Base-by-base conservation (phyloP, 2,113 vertebrate species). In the Aphyosemion australe region DNA sequence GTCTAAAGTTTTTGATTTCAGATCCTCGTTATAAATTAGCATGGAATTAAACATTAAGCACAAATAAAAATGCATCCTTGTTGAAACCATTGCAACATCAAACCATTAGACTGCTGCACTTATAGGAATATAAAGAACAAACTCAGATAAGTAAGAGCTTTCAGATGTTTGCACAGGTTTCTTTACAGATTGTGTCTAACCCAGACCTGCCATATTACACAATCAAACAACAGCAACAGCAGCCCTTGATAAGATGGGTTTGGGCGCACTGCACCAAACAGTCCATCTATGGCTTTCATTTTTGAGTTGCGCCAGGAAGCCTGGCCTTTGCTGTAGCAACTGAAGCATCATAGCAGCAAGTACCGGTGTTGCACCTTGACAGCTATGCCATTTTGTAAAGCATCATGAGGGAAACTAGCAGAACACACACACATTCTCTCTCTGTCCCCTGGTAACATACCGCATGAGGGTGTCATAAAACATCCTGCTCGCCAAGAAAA, bases 401-500 rank as follows among this genome's bases (percentile, higher is more conserved):
- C 70, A 63, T 74, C 51, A 79, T 73, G 43, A 84, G 75, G 47
- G 58, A 52, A 58, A 70, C 57, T 61, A 53, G 26, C 41, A 55
- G 8, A 55, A n/a, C 73, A 54, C 56, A 47, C 68, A 59, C 48
- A 61, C 60, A 53, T 65, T 79, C 46, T 65, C 52, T 80, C 58
- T 60, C 64, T 77, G 65, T 83, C 64, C 75, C 77, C 80, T 84
- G 69, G 64, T 69, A 80, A 95, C 92, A 13, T 94, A 92, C 93
- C 90, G 83, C 92, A 93, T 93, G 81, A 94, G 80, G 48, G 88
- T 72, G 83, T 92, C 93, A 89, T 90, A 94, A 93, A 92, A 91
- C 10, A 63, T 94, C 94, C 94, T 94, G 91, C 82, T 90, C 69
- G 79, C 72, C 82, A 84, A 57, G 82, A 88, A 59, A 79, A 72